Base-by-base conservation (phyloP, 1,140 invertebrate species). In the Thaumatotibia leucotreta region DNA sequence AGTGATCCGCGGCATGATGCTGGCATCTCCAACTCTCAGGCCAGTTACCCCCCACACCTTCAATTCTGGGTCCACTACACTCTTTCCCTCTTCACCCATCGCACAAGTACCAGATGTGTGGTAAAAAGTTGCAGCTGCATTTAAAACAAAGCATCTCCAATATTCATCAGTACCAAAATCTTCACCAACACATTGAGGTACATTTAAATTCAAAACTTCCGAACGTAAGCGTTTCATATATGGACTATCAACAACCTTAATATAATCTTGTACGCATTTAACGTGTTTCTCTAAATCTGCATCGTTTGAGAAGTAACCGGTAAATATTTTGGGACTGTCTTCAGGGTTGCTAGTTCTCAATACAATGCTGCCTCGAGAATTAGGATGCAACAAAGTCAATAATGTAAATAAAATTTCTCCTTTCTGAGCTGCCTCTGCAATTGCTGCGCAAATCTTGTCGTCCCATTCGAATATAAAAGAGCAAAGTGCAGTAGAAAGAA, bases 261-360 rank as follows among this genome's bases (percentile, higher is more conserved):
- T 31, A 8, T 58, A 73, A 33, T 77, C 69, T 35, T 45, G 4
- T 10, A 75, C 29, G 22, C 31, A 67, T 49, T 62, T 6, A 1
- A 63, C 62, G 27, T 68, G 54, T 4, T 65, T 49, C 1, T 65
- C 68, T 0, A 91, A 66, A 68, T 93, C 93, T 20, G 80, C 66
- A 0, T 74, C 63, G 35, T 91, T 74, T 0, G 68, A 68, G 23
- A 93, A 79, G 70, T 92, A 93, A 67, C 93, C 93, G 1, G 94
- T 91, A 72, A 93, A 91, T 24, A 95, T 93, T 50, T 90, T 71
- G 0, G 94, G 94, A 63, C 88, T 82, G 20, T 92, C 83, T 1
- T 82, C 78, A 9, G 94, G 94, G 79, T 95, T 82, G 0, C 70
- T 79, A 6, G 78, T 86, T 23, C 77, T 73, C 0, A 94, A 74